Evolutionary conservation across 2,888 invertebrate genomes (phyloP), one percentile per base, ranked within the genome.

Genomic region (Ferrisia virgata): DNA sequence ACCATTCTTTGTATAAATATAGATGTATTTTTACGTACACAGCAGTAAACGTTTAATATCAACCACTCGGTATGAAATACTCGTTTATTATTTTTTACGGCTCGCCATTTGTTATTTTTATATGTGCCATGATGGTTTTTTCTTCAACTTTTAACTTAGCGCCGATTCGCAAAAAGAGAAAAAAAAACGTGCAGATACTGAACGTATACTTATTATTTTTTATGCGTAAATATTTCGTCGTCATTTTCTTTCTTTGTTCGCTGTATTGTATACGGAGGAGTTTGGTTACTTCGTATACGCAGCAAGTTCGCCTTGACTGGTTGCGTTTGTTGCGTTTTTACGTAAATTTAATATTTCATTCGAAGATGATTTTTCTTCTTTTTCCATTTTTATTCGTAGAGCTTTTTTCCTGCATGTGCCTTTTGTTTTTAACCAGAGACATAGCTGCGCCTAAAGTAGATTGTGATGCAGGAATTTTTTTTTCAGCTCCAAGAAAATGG

Each of bases 1-100:
- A n/a, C n/a, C n/a, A n/a, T n/a, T n/a, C n/a, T n/a, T n/a, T n/a
- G n/a, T n/a, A n/a, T n/a, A n/a, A n/a, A n/a, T n/a, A n/a, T n/a
- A n/a, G n/a, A n/a, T 25, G 58, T 28, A 18, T 18, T 18, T 3
- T n/a, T 18, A 47, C n/a, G n/a, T n/a, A 1, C 18, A 47, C 47
- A 18, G 39, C n/a, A 8, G 28, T 72, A 72, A 72, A 15, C 33
- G 72, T 72, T 36, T 36, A 72, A 72, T 72, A 33, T 72, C 33
- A 72, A 72, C 72, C 72, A 72, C 72, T 72, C 33, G n/a, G 72
- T 72, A 72, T 72, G 72, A 72, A 72, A 72, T 72, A 72, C 72
- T 72, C 72, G 72, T 72, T 72, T 72, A 72, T 72, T 72, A 72
- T 72, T 72, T 64, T 72, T 72, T 72, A 72, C 36, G 22, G n/a